phyloP scores from a whole-genome alignment of 2,888 invertebrate species.

The Anoncus sp. region DNA sequence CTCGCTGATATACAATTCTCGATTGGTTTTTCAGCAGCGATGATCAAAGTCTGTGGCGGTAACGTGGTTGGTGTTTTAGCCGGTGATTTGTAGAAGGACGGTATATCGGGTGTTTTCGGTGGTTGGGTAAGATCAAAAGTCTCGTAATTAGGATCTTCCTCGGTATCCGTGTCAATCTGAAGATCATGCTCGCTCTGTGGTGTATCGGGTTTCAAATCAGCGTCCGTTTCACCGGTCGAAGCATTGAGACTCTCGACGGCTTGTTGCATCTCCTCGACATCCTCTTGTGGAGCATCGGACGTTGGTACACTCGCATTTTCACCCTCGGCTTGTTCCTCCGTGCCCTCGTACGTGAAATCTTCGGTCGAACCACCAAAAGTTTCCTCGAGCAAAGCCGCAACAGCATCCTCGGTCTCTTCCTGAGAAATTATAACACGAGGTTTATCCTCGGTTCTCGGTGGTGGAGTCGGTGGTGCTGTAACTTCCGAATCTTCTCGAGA shows the following conservation, averaged over 20 bases:
- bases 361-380: constrained; percentile 89
- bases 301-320: constrained; percentile 83
- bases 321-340: constrained; percentile 82
- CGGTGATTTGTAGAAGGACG: constrained; percentile 84
- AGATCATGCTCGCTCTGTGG: constrained; percentile 93
- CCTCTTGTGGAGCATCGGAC: constrained; percentile 86
- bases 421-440: constrained; percentile 94
- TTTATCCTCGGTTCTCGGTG: constrained; percentile 89
- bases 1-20: constrained; percentile 62
- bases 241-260: constrained; percentile 92
- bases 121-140: constrained; percentile 84
- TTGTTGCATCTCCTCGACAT: constrained; percentile 93
- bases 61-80: constrained; percentile 75
- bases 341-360: constrained; percentile 82
- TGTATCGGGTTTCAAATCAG: constrained; percentile 90
- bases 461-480: constrained; percentile 83
- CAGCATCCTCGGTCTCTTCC: constrained; percentile 96
- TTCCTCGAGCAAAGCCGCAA: constrained; percentile 94
- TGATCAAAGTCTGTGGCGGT: constrained; percentile 66
- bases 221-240: constrained; percentile 83
- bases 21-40: constrained; percentile 61
- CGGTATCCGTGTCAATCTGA: constrained; percentile 94
- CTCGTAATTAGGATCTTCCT: constrained; percentile 86
- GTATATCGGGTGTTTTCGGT: constrained; percentile 85
- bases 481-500: constrained; percentile 78